Conservation (phyloP, 2,113 vertebrate species). For the Pandion haliaetus region DNA sequence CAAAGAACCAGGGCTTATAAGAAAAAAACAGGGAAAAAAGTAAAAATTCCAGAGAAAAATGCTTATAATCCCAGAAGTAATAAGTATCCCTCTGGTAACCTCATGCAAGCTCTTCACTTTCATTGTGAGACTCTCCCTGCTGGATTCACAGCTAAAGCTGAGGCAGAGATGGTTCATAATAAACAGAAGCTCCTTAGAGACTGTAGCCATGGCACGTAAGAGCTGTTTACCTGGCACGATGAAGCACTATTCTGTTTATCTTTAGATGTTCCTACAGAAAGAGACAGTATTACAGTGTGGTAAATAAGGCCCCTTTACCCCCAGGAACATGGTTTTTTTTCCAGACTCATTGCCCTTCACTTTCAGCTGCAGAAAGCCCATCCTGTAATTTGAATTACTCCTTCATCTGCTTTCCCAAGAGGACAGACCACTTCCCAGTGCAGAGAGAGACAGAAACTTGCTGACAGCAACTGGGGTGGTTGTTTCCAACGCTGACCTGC, state of each 20-base stretch:
- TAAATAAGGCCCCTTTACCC: background rate
- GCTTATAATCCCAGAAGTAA: slow-evolving; percentile 30
- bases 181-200: slow-evolving; percentile 76
- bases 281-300: background rate
- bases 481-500: slow-evolving; percentile 22
- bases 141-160: background rate
- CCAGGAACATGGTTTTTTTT: background rate
- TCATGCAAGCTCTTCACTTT: slow-evolving; percentile 4
- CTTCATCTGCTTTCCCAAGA: background rate
- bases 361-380: background rate
- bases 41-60: background rate
- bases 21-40: slow-evolving; percentile 53
- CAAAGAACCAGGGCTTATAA: slow-evolving; percentile 40
- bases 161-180: slow-evolving; percentile 12
- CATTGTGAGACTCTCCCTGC: background rate
- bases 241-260: slow-evolving; percentile 34
- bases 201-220: slow-evolving; percentile 59
- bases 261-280: slow-evolving; percentile 22
- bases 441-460: background rate
- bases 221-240: slow-evolving; percentile 64
- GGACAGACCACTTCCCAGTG: slow-evolving; percentile 11
- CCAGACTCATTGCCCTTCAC: background rate
- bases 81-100: slow-evolving; percentile 31
- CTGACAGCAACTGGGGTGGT: slow-evolving; percentile 1
- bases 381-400: background rate